phyloP scores from a whole-genome alignment of 2,888 invertebrate genomes.

The Cheilosia vernalis region DNA sequence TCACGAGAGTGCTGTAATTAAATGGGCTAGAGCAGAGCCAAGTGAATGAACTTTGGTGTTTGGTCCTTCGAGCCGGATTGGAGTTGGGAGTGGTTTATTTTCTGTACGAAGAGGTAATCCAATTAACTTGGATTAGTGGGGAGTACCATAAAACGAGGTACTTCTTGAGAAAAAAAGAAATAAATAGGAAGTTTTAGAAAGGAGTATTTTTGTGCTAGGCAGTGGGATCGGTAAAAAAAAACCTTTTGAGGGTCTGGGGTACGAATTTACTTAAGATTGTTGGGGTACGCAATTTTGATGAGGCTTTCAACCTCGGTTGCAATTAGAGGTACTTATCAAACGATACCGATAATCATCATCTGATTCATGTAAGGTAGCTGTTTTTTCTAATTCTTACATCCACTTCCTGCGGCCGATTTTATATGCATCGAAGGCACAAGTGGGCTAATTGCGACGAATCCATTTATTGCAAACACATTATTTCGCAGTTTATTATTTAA shows the following conservation, averaged over 20 bases:
- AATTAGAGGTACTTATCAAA: too few species aligned
- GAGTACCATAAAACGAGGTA: not conserved
- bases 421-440: too few species aligned
- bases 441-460: too few species aligned
- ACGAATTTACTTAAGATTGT: too few species aligned
- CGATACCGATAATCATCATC: too few species aligned
- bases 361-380: too few species aligned
- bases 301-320: too few species aligned
- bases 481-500: too few species aligned
- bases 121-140: constrained; percentile 43
- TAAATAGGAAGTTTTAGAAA: not conserved
- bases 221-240: too few species aligned
- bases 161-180: not conserved
- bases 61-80: constrained; percentile 21
- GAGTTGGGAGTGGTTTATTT: constrained; percentile 17
- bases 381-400: too few species aligned
- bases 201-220: not conserved
- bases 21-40: constrained; percentile 48
- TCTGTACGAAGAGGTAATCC: constrained; percentile 36
- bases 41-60: constrained; percentile 70
- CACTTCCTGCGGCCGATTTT: too few species aligned
- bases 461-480: too few species aligned
- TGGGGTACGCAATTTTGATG: not conserved
- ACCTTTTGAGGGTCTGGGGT: not conserved
- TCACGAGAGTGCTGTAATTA: constrained; percentile 40